Conservation (phyloP, 2,888 invertebrate genomes). For the Tetanocera ferruginea region DNA sequence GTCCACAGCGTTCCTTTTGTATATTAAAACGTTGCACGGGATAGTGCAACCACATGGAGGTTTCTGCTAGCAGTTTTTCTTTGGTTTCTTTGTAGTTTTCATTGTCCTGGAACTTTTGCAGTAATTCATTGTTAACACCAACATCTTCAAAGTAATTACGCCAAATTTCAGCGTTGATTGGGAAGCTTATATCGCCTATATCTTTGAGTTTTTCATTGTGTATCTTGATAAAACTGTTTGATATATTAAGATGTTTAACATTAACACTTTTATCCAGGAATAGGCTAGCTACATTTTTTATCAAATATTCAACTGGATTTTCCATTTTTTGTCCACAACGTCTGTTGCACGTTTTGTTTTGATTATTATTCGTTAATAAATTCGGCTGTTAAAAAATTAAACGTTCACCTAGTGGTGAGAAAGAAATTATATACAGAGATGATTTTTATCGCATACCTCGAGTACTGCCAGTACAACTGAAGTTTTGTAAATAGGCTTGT, state of each 20-base stretch:
- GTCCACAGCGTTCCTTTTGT: conserved; percentile 53
- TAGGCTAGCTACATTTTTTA: conserved; percentile 36
- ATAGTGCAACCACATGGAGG: conserved; percentile 52
- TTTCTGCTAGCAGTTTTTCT: conserved; percentile 46
- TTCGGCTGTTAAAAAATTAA: neutral
- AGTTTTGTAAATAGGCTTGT: no score
- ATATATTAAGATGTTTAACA: neutral
- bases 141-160: conserved; percentile 63
- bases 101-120: conserved; percentile 39
- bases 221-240: conserved; percentile 71
- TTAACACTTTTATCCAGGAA: conserved; percentile 26
- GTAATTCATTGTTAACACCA: conserved; percentile 42
- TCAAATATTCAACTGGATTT: conserved; percentile 40
- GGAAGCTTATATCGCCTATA: conserved; percentile 78
- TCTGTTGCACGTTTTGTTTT: neutral
- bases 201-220: conserved; percentile 73
- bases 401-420: no score
- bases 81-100: conserved; percentile 28
- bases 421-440: no score
- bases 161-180: conserved; percentile 74
- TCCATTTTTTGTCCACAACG: conserved; percentile 43
- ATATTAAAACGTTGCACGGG: conserved; percentile 51
- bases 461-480: no score
- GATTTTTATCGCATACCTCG: no score
- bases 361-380: neutral